phyloP scores from a whole-genome alignment of 2,888 invertebrate species.

The Operophtera brumata region DNA sequence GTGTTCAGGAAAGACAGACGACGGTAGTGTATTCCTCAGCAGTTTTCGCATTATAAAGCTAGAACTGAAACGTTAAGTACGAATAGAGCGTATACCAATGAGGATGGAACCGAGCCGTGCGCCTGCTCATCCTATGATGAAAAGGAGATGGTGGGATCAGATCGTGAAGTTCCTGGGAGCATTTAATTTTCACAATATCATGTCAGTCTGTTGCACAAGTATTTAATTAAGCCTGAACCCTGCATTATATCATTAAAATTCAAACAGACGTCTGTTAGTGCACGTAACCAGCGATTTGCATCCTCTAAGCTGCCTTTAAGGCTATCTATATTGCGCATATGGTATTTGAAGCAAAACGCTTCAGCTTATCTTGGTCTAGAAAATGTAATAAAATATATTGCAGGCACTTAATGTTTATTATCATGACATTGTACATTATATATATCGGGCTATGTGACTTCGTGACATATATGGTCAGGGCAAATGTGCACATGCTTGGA shows the following conservation, averaged over 20 bases:
- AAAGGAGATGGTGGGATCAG: too few species aligned
- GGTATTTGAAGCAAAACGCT: slow-evolving; percentile 8
- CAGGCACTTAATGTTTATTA: not conserved
- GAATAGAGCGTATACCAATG: too few species aligned
- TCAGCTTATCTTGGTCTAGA: slow-evolving; percentile 3
- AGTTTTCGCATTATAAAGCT: too few species aligned
- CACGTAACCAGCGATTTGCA: slow-evolving; percentile 6
- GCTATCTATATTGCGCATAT: slow-evolving; percentile 16
- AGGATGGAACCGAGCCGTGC: too few species aligned
- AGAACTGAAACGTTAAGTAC: too few species aligned
- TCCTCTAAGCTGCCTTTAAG: slow-evolving; percentile 11
- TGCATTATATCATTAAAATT: slow-evolving; percentile 12
- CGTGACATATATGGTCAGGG: too few species aligned
- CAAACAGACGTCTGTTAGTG: slow-evolving; percentile 8
- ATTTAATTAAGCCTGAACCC: not conserved
- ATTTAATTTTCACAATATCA: not conserved
- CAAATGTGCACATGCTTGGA: too few species aligned
- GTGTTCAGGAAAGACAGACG: too few species aligned
- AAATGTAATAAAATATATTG: not conserved
- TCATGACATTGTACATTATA: not conserved
- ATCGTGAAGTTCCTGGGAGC: too few species aligned
- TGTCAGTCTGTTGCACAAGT: not conserved
- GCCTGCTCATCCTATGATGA: too few species aligned
- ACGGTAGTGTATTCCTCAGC: too few species aligned
- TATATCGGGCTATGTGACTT: too few species aligned